Evolutionary conservation across 2,888 invertebrate species (phyloP).

Genomic region (Toxonevra muliebris): DNA sequence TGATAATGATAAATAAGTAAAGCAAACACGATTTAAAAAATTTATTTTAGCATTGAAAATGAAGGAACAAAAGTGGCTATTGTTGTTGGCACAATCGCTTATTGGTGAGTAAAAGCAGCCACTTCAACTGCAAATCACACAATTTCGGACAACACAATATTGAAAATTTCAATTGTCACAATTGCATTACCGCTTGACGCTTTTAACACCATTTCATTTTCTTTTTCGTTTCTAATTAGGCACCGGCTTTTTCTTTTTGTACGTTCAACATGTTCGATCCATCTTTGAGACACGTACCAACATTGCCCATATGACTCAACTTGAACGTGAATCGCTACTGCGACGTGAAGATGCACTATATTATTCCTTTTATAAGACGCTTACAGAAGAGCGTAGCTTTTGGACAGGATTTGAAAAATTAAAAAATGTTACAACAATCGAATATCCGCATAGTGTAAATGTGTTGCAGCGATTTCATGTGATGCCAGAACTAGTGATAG

Average conservation of each 20-base stretch:
- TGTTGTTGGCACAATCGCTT: conserved; percentile 60
- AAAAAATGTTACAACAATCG: conserved; percentile 79
- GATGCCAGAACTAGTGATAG: conserved; percentile 78
- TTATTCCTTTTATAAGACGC: conserved; percentile 86
- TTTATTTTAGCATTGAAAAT: conserved; percentile 43
- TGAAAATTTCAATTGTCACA: no score
- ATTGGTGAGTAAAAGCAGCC: conserved; percentile 54
- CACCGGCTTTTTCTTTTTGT: conserved; percentile 69
- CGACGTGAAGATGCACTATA: conserved; percentile 91
- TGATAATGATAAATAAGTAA: no score
- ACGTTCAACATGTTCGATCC: conserved; percentile 72
- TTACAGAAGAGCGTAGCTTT: conserved; percentile 75
- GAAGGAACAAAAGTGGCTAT: conserved; percentile 55
- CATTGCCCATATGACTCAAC: conserved; percentile 82
- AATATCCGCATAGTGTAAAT: conserved; percentile 83
- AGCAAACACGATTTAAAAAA: no score
- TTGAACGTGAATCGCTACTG: conserved; percentile 85
- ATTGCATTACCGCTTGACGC: no score
- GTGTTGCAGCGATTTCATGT: conserved; percentile 84
- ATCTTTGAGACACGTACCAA: conserved; percentile 86
- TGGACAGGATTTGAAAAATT: conserved; percentile 71
- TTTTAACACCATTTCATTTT: background rate
- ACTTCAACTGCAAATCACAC: background rate
- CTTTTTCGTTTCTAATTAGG: conserved; percentile 64
- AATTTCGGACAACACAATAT: background rate